These are phyloP conservation scores for Ammodytes marinus DNA, from an alignment of 2,113 vertebrate species.

Conservation along the genomic window DNA sequence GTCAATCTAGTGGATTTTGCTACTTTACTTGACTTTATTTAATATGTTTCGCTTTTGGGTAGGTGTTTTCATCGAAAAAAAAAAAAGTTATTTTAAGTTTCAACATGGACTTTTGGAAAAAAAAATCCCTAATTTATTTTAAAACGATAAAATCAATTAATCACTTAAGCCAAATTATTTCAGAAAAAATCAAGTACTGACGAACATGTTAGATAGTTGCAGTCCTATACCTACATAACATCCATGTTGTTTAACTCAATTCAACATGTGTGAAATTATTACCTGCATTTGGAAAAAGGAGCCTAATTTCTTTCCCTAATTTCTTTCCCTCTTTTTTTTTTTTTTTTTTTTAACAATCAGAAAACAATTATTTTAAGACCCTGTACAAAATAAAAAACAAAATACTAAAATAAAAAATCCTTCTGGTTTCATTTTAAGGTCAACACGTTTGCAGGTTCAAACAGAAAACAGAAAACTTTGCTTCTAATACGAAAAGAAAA, in stretches of 20 bases:
- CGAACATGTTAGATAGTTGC: background rate
- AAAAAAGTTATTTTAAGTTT: too few species aligned
- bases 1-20: background rate
- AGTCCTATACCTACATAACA: background rate
- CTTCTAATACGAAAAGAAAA: background rate
- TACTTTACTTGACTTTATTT: background rate
- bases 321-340: background rate
- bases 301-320: background rate
- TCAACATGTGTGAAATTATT: background rate
- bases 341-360: constrained; percentile 15
- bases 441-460: background rate
- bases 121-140: too few species aligned
- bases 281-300: background rate
- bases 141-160: background rate
- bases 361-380: constrained; percentile 37
- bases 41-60: background rate
- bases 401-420: background rate
- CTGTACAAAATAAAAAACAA: background rate
- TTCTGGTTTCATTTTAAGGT: background rate
- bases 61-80: too few species aligned
- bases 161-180: background rate
- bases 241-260: background rate
- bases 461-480: constrained; percentile 5
- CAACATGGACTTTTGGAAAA: too few species aligned
- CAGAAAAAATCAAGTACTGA: background rate